Evolutionary conservation across 2,797 vertebrate species (phyloP).

Genomic region (Nothura maculosa): DNA sequence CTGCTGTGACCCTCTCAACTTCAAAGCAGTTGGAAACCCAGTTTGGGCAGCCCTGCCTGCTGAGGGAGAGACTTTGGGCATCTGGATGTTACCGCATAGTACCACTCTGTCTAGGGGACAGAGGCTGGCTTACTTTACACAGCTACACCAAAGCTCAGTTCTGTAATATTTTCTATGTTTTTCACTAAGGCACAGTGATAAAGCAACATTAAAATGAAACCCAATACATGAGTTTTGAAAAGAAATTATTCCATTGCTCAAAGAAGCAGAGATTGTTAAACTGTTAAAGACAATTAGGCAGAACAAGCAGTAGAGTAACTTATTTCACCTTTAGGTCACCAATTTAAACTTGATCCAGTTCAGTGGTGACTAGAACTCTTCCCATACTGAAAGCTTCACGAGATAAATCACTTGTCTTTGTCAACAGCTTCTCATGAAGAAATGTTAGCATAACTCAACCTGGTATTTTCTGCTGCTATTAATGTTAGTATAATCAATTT

Average conservation of each 20-base stretch:
- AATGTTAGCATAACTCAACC: neutral
- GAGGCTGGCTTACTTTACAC: neutral
- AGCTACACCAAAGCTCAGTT: neutral
- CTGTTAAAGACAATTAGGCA: conserved; percentile 7
- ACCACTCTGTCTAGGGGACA: neutral
- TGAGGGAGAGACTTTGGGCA: neutral
- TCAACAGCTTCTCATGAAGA: neutral
- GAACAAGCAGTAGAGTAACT: neutral
- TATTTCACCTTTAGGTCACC: neutral
- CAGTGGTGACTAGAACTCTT: neutral
- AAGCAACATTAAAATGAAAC: neutral
- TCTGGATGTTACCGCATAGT: neutral
- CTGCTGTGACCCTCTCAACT: no score
- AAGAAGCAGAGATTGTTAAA: conserved; percentile 14
- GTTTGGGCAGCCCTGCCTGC: neutral
- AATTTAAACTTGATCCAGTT: neutral
- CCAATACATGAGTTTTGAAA: neutral
- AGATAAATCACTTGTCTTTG: neutral
- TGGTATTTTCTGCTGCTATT: neutral
- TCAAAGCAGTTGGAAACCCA: neutral
- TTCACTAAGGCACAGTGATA: neutral
- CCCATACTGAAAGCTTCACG: neutral
- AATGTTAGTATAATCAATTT: neutral
- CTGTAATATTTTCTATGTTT: neutral
- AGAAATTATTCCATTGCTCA: neutral